These are phyloP conservation scores for Axinella damicornis DNA, from an alignment of 37 sponge, comb jelly and placozoan species.

Conservation along the genomic window DNA sequence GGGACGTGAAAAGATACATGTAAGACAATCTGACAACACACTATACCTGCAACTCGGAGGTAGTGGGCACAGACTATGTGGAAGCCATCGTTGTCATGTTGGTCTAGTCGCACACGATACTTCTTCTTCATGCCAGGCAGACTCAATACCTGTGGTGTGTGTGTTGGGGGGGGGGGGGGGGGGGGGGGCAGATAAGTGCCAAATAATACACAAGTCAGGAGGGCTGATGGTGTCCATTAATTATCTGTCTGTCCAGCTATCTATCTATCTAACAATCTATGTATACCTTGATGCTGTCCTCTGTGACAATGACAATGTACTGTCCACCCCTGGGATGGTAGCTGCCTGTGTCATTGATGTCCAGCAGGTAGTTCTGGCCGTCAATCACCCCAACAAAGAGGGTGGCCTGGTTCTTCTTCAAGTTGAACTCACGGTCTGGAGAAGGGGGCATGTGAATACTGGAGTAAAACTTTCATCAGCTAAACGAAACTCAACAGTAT, in stretches of 20 bases:
- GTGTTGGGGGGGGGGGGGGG: neutral
- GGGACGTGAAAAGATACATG: too few species aligned
- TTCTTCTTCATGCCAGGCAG: constrained; percentile 71
- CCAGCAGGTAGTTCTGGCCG: constrained; percentile 66
- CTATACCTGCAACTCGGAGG: constrained; percentile 59
- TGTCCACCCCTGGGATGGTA: constrained; percentile 60
- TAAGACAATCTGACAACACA: neutral
- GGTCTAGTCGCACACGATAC: constrained; percentile 59
- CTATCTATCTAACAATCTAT: too few species aligned
- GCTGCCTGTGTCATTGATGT: constrained; percentile 60
- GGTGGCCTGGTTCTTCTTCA: constrained; percentile 62
- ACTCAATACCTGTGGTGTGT: constrained; percentile 18
- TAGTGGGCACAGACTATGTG: constrained; percentile 79
- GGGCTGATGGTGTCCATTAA: too few species aligned
- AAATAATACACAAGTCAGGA: neutral
- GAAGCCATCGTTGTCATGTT: constrained; percentile 65
- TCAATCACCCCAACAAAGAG: constrained; percentile 76
- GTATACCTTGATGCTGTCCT: constrained; percentile 69
- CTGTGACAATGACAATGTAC: constrained; percentile 72
- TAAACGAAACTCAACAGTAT: too few species aligned
- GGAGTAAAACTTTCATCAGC: too few species aligned
- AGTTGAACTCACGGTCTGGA: constrained; percentile 68
- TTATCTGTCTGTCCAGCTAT: too few species aligned
- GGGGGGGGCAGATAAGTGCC: neutral
- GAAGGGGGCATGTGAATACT: too few species aligned